phyloP scores from a whole-genome alignment of 2,113 vertebrate genomes.

The Solenodon paradoxus region DNA sequence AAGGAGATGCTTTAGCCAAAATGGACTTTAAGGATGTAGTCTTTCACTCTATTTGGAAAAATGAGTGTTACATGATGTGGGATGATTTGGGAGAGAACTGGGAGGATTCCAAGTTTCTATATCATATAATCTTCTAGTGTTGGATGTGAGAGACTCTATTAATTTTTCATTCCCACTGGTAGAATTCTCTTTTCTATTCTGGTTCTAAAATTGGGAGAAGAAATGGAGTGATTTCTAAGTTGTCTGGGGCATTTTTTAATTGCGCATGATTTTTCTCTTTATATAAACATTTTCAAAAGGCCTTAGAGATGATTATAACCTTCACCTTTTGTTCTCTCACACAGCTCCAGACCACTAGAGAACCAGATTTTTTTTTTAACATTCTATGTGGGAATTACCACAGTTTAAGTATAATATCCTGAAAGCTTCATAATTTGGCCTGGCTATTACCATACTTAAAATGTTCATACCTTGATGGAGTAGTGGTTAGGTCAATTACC shows the following conservation, averaged over 20 bases:
- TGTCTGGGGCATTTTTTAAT: neutral
- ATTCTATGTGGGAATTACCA: neutral
- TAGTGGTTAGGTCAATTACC: too few species aligned
- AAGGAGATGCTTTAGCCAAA: constrained; percentile 44
- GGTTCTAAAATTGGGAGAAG: neutral
- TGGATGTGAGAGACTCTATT: neutral
- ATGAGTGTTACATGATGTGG: neutral
- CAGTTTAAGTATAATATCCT: neutral
- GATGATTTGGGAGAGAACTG: constrained; percentile 17
- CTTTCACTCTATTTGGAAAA: constrained; percentile 60
- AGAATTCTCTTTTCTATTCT: neutral
- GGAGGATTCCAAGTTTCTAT: neutral
- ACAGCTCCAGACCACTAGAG: neutral
- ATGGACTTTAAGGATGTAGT: constrained; percentile 35
- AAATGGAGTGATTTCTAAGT: neutral
- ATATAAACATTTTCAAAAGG: neutral
- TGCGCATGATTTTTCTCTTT: neutral
- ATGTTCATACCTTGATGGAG: too few species aligned
- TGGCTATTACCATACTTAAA: neutral
- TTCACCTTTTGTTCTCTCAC: neutral
- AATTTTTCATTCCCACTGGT: constrained; percentile 1
- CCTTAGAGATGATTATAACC: neutral
- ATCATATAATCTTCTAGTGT: neutral
- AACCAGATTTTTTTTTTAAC: neutral
- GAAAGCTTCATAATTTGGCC: neutral